Evolutionary conservation across 2,888 invertebrate genomes (phyloP), one percentile per base, ranked within the genome.

Genomic region (Chydorus sphaericus): DNA sequence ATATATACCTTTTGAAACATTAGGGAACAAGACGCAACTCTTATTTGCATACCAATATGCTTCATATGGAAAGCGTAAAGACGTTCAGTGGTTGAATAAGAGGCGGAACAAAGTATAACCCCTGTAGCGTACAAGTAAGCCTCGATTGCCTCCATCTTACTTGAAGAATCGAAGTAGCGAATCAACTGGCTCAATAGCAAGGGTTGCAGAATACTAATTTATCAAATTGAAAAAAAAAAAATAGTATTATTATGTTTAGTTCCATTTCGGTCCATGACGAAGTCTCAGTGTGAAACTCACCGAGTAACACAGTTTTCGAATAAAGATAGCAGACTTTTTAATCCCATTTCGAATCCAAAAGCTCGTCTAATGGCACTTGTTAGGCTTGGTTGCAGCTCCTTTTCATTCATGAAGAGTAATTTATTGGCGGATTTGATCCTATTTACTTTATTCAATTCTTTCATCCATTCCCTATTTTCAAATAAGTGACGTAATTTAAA

Each of bases 21-120:
- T 28, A 92, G 72, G 0, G 86, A 82, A 65, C 87, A 86, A 64
- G 83, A 81, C 0, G 86, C 85, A 1, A 90, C 78, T 11, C 90
- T 73, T 66, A 88, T 76, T 69, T 84, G 80, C 86, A 89, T 85
- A 48, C 90, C 89, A 5, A 36, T 33, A 52, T 56, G 82, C 55
- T 84, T 74, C 18, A 85, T 78, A 18, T 81, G 82, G 75, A 91
- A 80, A 81, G 91, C 88, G 66, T 86, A 89, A 0, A 87, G 87
- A 71, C 96, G 96, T 60, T 85, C 81, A n/a, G 84, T 73, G 62
- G 88, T 73, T 28, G 89, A 80, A 65, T 83, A 83, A 50, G 84
- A 65, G 0, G 82, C 80, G 1, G 87, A 85, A 64, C 83, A 83
- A 18, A 82, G 63, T 14, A 86, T 77, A 33, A 90, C 80, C 4